Percentiles rank a stretch among this genome's conserved stretches.
Evolutionary conservation across 1,140 invertebrate species (phyloP).

Genomic region (Aradophagus sp.): DNA sequence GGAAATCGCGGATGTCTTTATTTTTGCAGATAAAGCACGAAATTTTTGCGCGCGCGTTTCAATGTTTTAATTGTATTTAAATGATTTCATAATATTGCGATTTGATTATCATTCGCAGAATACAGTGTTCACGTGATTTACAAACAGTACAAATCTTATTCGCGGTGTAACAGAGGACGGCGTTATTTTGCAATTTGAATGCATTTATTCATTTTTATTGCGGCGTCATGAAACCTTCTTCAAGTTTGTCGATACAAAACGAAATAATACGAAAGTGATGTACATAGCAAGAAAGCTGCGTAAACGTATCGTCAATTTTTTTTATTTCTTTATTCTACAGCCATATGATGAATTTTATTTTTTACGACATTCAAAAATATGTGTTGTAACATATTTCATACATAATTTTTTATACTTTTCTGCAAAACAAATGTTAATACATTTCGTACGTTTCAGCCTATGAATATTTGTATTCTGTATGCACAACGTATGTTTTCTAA

Average conservation of each 20-base stretch:
- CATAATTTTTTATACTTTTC: too few relatives aligned
- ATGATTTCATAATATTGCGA: slow-evolving; percentile 25
- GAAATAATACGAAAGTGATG: slow-evolving; percentile 8
- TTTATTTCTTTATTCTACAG: too few relatives aligned
- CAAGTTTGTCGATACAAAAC: slow-evolving; percentile 1
- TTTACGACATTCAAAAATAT: too few relatives aligned
- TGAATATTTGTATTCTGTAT: too few relatives aligned
- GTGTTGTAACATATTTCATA: too few relatives aligned
- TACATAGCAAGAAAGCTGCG: too few relatives aligned
- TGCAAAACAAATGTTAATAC: too few relatives aligned
- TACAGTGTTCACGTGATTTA: neutral
- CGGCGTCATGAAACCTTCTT: slow-evolving; percentile 1
- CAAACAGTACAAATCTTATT: slow-evolving; percentile 8
- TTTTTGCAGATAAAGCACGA: slow-evolving; percentile 3
- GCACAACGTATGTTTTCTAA: too few relatives aligned
- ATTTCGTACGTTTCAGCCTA: too few relatives aligned
- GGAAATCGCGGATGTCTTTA: slow-evolving; percentile 1
- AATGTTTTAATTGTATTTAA: slow-evolving; percentile 34
- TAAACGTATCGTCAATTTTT: too few relatives aligned
- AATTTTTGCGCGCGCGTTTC: neutral
- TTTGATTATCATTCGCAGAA: slow-evolving; percentile 17
- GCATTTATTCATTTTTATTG: slow-evolving; percentile 13
- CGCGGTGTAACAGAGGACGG: too few relatives aligned
- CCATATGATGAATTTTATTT: too few relatives aligned
- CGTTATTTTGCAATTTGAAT: slow-evolving; percentile 10